Evolutionary conservation across 2,888 invertebrate genomes (phyloP).

Genomic region (Apantesis nais): DNA sequence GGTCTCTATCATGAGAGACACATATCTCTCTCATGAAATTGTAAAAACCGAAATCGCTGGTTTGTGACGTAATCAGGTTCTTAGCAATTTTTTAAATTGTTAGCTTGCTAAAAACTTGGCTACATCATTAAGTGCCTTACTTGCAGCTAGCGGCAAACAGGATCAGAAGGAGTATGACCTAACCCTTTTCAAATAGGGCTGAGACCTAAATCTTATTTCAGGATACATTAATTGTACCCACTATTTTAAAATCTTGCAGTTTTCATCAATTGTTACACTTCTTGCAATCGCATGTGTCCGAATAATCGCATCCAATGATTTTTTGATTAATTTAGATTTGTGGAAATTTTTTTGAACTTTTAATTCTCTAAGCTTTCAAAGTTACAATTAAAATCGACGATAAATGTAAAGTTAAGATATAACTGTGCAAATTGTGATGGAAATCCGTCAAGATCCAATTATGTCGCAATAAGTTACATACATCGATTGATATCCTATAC

Average conservation of each 20-base stretch:
- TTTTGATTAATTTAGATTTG: neutral
- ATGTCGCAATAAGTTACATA: slow-evolving; percentile 47
- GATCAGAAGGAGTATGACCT: neutral
- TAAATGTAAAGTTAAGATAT: slow-evolving; percentile 53
- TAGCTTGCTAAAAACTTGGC: no score
- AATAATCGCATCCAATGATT: neutral
- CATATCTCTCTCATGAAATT: no score
- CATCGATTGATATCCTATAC: slow-evolving; percentile 49
- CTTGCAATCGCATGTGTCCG: neutral
- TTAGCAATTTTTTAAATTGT: no score
- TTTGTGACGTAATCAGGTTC: no score
- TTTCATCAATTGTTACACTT: neutral
- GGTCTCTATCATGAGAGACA: no score
- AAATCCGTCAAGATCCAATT: slow-evolving; percentile 57
- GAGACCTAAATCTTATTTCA: no score
- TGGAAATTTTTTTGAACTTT: no score
- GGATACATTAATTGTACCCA: neutral
- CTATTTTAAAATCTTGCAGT: neutral
- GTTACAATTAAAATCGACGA: slow-evolving; percentile 13
- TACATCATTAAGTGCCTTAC: no score
- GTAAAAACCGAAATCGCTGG: no score
- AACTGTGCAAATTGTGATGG: slow-evolving; percentile 52
- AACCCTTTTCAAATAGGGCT: neutral
- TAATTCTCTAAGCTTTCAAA: slow-evolving; percentile 8
- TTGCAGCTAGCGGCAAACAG: neutral